Evolutionary conservation across 2,888 invertebrate genomes (phyloP), one percentile per base, ranked within the genome.

Genomic region (Acleris cristana): DNA sequence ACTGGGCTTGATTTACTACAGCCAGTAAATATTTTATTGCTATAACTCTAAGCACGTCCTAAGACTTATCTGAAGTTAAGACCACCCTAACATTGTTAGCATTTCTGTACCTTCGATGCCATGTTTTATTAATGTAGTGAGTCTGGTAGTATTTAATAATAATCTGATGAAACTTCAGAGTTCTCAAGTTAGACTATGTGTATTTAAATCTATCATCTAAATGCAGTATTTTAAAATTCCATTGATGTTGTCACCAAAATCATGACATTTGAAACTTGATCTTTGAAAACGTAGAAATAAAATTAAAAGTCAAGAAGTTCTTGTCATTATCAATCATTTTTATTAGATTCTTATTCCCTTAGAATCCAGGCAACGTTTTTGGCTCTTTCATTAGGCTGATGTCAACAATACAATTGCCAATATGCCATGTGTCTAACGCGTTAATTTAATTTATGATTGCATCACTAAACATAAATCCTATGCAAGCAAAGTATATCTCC

Each of bases 1-100:
- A 56, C 65, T 56, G 62, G 58, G 48, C 62, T 63, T 67, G 63
- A 62, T 63, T 67, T 67, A 67, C 63, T 49, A 49, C 67, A 19
- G 57, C 26, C 18, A 58, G 58, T 67, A 67, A 67, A 67, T 67
- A 40, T 67, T 67, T 63, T 67, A 67, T 67, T 67, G 58, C 67
- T 58, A 63, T 57, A 53, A 54, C 67, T 58, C 48, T 49, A 62
- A 67, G 63, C 62, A 63, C 67, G 63, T 67, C 63, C 57, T 53
- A 60, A 19, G 19, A 40, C 58, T 67, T 58, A 62, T 62, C 62
- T 58, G 26, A 56, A 58, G 48, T 49, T 58, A 34, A 63, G 53
- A 16, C 57, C 53, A 55, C 61, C 56, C 56, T 48, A 34, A 44
- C 53, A 67, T 62, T 67, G 40, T 52, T 53, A 19, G 45, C 66